Percentiles rank a stretch among this genome's conserved stretches.
These are phyloP conservation scores for Muricea muricata DNA, from an alignment of 92 coral and sea anemone genomes.

Conservation along the genomic window DNA sequence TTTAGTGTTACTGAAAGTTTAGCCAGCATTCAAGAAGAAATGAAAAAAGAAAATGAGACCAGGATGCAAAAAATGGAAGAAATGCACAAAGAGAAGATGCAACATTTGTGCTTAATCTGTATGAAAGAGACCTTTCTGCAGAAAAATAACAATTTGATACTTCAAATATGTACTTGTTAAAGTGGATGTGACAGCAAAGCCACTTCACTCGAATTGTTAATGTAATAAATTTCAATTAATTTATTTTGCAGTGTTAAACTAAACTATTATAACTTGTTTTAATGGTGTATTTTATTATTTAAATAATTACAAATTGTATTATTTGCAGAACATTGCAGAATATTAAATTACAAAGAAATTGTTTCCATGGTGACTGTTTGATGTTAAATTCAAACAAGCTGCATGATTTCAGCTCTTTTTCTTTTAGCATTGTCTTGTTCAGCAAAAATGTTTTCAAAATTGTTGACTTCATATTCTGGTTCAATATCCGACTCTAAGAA, in stretches of 20 bases:
- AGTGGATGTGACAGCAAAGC: not conserved
- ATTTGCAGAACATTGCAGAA: no score
- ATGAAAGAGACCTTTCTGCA: not conserved
- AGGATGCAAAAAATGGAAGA: conserved; percentile 14
- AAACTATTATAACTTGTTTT: no score
- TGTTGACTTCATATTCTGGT: conserved; percentile 30
- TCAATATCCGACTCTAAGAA: not conserved
- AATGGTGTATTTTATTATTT: no score
- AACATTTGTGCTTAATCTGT: not conserved
- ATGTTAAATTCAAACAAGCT: no score
- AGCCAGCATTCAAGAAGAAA: not conserved
- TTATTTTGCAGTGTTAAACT: no score
- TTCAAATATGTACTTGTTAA: not conserved
- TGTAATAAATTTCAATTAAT: no score
- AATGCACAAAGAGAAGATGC: conserved; percentile 22
- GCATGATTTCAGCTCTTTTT: no score
- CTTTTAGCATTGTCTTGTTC: no score
- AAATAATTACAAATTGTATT: no score
- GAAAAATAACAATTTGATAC: not conserved
- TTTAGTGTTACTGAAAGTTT: conserved; percentile 15
- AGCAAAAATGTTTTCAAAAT: conserved; percentile 25
- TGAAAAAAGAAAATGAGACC: conserved; percentile 3
- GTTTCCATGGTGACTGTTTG: no score
- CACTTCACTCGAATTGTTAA: not conserved
- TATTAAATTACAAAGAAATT: no score